These are phyloP conservation scores for Onychorhynchus coronatus DNA, from an alignment of 2,113 vertebrate genomes.

Conservation along the genomic window DNA sequence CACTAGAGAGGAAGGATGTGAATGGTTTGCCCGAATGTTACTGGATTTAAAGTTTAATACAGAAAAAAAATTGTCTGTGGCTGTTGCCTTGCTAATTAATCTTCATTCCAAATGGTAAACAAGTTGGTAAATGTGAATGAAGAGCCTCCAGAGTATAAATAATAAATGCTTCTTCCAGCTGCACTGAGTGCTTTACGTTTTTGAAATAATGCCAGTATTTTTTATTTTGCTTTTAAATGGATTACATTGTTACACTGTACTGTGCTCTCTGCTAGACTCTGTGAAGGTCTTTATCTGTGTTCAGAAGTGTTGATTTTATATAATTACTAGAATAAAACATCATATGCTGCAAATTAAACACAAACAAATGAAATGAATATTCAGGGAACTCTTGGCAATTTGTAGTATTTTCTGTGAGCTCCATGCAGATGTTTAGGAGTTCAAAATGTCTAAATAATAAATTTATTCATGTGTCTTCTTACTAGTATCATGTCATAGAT, in stretches of 20 bases:
- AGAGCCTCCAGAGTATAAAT: slow-evolving; percentile 5
- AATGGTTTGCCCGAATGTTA: neutral
- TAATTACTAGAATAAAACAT: slow-evolving; percentile 16
- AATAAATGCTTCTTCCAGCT: slow-evolving; percentile 35
- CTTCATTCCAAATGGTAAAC: slow-evolving; percentile 13
- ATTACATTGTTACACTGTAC: neutral
- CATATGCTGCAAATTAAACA: slow-evolving; percentile 15
- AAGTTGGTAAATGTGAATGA: slow-evolving; percentile 24
- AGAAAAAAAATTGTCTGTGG: neutral
- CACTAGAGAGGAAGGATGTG: neutral
- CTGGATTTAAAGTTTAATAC: neutral
- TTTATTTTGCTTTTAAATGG: neutral
- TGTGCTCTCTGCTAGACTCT: neutral
- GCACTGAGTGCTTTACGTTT: neutral
- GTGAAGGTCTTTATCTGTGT: neutral
- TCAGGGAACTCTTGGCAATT: slow-evolving; percentile 3
- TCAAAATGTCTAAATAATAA: neutral
- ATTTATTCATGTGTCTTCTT: neutral
- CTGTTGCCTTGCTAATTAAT: slow-evolving; percentile 11
- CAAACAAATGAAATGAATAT: slow-evolving; percentile 17
- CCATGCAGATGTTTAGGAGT: neutral
- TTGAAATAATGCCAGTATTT: neutral
- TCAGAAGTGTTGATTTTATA: neutral
- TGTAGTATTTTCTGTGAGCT: slow-evolving; percentile 3
- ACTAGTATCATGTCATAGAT: neutral